phyloP scores from a whole-genome alignment of 2,888 invertebrate genomes.

The Entomobrya multifasciata region DNA sequence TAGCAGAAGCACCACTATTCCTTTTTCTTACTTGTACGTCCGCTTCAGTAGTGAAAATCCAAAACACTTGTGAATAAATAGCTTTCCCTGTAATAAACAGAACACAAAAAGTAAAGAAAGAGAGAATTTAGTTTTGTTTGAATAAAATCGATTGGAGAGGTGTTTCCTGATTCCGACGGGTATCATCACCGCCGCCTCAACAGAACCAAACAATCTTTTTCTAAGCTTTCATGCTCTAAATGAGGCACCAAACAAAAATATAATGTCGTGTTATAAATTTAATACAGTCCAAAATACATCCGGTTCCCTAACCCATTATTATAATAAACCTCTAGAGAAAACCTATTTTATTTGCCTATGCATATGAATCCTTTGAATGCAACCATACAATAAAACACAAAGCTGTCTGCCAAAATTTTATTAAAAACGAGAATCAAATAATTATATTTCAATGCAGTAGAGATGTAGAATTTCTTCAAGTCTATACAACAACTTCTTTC shows the following conservation, averaged over 20 bases:
- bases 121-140: conserved; percentile 31
- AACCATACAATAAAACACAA: too few relatives aligned
- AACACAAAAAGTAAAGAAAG: conserved; percentile 39
- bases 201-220: background rate
- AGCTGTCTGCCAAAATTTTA: too few relatives aligned
- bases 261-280: background rate
- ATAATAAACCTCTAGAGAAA: conserved; percentile 15
- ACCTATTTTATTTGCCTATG: conserved; percentile 30
- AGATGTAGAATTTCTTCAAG: background rate
- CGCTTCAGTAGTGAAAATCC: conserved; percentile 8
- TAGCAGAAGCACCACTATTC: background rate
- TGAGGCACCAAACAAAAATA: background rate
- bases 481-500: background rate
- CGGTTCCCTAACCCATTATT: conserved; percentile 40
- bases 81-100: conserved; percentile 29
- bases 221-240: background rate
- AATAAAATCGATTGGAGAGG: conserved; percentile 61
- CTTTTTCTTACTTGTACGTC: conserved; percentile 7
- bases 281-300: conserved; percentile 8
- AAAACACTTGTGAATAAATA: conserved; percentile 31
- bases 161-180: conserved; percentile 47
- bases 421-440: too few relatives aligned
- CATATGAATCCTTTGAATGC: too few relatives aligned
- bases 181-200: conserved; percentile 45
- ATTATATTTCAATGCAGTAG: background rate